Conservation (phyloP, 2,113 vertebrate genomes). For the Vulpes ferrilata region DNA sequence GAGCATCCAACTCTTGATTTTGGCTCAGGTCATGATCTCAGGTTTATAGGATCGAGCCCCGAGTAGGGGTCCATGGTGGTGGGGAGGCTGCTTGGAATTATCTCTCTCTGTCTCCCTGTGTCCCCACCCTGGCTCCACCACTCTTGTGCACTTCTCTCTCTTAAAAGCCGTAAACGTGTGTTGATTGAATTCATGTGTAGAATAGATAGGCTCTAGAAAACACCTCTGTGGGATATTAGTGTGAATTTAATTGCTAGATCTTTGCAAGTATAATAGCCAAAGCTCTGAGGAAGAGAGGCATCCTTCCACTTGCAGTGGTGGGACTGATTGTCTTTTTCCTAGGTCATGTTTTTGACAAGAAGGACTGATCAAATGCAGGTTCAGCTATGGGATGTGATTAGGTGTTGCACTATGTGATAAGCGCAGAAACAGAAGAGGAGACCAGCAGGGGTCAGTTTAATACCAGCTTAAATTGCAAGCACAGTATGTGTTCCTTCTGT, state of each 20-base stretch:
- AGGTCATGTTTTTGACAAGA: not conserved
- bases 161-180: not conserved
- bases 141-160: not conserved
- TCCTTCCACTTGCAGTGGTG: not conserved
- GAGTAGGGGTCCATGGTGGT: not conserved
- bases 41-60: not conserved
- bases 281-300: not conserved
- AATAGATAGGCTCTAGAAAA: not conserved
- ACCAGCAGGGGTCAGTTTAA: slow-evolving; percentile 77
- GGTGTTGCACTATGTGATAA: not conserved
- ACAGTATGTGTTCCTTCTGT: not conserved
- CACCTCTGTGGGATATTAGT: not conserved
- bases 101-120: not conserved
- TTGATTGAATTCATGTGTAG: not conserved
- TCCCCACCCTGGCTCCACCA: too few relatives aligned
- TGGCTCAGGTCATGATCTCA: not conserved
- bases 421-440: slow-evolving; percentile 27
- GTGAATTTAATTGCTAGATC: not conserved
- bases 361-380: not conserved
- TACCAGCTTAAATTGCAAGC: slow-evolving; percentile 12
- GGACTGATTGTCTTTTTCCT: not conserved
- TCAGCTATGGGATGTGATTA: not conserved
- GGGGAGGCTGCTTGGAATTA: not conserved
- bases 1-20: not conserved
- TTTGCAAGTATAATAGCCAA: not conserved